A percentile compares a stretch with the other conserved stretches of the same genome.
phyloP scores from a whole-genome alignment of 2,113 vertebrate genomes.

The Anhinga anhinga region DNA sequence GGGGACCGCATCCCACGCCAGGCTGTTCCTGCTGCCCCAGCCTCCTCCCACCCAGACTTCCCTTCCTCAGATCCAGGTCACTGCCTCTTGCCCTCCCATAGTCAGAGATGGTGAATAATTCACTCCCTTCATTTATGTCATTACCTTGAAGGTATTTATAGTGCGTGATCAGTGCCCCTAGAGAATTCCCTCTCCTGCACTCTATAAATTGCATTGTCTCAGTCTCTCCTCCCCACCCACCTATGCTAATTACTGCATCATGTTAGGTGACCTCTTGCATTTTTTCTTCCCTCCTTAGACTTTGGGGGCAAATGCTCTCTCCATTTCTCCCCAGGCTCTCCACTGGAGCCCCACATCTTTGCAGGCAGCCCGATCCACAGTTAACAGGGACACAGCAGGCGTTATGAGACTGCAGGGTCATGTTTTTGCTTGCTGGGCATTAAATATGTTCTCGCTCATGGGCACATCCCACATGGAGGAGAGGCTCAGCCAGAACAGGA shows the following conservation, averaged over 20 bases:
- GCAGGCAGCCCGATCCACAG: accelerated
- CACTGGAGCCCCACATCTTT: not conserved
- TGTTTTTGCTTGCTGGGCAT: not conserved
- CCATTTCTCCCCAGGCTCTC: not conserved
- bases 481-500: not conserved
- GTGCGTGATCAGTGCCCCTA: not conserved
- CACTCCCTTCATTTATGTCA: constrained; percentile 70
- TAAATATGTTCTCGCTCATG: accelerated
- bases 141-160: constrained; percentile 76
- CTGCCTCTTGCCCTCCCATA: constrained; percentile 66
- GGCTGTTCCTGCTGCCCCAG: not conserved
- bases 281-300: not conserved
- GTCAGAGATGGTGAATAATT: constrained; percentile 70
- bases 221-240: not conserved
- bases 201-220: not conserved
- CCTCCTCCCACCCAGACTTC: constrained; percentile 22
- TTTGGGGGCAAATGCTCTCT: not conserved
- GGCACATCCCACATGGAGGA: not conserved
- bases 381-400: not conserved
- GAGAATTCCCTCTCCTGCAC: constrained; percentile 6
- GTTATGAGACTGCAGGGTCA: not conserved
- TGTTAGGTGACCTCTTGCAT: constrained; percentile 12
- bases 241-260: not conserved
- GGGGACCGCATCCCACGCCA: not conserved
- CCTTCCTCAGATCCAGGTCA: constrained; percentile 72